phyloP scores from a whole-genome alignment of 1,140 invertebrate species.

The Himalopsyche phryganea region DNA sequence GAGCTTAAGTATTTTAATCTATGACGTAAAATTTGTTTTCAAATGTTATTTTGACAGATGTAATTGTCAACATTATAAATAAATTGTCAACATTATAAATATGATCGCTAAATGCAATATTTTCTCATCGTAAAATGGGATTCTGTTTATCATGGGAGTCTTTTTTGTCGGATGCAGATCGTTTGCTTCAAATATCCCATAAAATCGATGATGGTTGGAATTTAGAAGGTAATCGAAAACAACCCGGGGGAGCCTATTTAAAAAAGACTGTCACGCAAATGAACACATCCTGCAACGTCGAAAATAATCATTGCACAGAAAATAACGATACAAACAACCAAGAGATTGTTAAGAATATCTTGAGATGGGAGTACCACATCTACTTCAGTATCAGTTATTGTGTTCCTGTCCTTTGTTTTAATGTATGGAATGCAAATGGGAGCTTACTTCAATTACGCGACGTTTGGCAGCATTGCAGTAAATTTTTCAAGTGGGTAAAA shows the following conservation, averaged over 20 bases:
- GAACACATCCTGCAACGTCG: background rate
- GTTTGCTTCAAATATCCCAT: slow-evolving; percentile 15
- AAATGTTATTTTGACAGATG: too few species aligned
- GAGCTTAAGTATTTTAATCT: too few species aligned
- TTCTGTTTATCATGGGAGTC: slow-evolving; percentile 21
- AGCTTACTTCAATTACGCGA: slow-evolving; percentile 12
- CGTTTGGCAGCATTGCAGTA: slow-evolving; percentile 26
- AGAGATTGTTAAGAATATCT: background rate
- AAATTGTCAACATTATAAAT: too few species aligned
- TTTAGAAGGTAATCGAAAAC: slow-evolving; percentile 8
- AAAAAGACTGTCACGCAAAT: slow-evolving; percentile 10
- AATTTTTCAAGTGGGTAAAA: slow-evolving; percentile 5
- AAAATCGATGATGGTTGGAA: slow-evolving; percentile 20
- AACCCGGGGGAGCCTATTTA: slow-evolving; percentile 18
- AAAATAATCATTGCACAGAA: background rate
- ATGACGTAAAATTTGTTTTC: too few species aligned
- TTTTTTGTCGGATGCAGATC: slow-evolving; percentile 13
- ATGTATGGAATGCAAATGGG: slow-evolving; percentile 27
- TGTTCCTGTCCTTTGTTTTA: slow-evolving; percentile 30
- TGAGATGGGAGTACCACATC: slow-evolving; percentile 30
- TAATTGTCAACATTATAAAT: too few species aligned
- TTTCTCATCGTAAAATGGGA: slow-evolving; percentile 18
- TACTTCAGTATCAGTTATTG: slow-evolving; percentile 27
- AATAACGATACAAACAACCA: background rate
- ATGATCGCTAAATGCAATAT: too few species aligned